Percentiles rank a stretch among this genome's conserved stretches.
Conservation (phyloP, 1,140 invertebrate genomes). For the Eriosoma lanigerum region DNA sequence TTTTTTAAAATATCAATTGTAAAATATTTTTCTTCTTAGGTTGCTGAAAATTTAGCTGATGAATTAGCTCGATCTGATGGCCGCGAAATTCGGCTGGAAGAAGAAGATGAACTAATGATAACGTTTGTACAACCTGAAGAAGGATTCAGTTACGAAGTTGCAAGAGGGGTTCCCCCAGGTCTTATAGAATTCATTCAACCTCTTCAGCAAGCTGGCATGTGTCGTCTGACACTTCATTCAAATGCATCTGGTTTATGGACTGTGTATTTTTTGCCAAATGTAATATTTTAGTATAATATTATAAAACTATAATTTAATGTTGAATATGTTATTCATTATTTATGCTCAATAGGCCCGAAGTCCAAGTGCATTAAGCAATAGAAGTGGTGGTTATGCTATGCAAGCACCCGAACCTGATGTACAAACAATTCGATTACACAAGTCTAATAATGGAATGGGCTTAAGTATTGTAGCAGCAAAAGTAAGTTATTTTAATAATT, state of each 20-base stretch:
- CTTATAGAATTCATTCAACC: slow-evolving; percentile 80
- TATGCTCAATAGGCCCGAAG: slow-evolving; percentile 64
- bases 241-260: slow-evolving; percentile 91
- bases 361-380: slow-evolving; percentile 65
- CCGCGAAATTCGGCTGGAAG: slow-evolving; percentile 76
- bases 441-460: slow-evolving; percentile 89
- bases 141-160: slow-evolving; percentile 96
- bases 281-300: background rate
- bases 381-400: slow-evolving; percentile 62
- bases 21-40: slow-evolving; percentile 58
- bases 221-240: slow-evolving; percentile 84
- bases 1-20: background rate
- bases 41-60: slow-evolving; percentile 92
- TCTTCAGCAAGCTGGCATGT: slow-evolving; percentile 81
- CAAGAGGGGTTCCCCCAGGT: slow-evolving; percentile 87
- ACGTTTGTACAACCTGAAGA: slow-evolving; percentile 94
- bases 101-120: slow-evolving; percentile 84
- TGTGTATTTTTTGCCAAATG: slow-evolving; percentile 76
- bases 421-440: slow-evolving; percentile 85
- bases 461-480: slow-evolving; percentile 91
- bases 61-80: slow-evolving; percentile 87
- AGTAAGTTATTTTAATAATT: slow-evolving; percentile 60
- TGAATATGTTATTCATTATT: background rate
- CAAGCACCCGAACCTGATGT: slow-evolving; percentile 68
- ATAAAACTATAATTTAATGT: background rate